These are phyloP conservation scores for Pelecanoides urinatrix DNA, from an alignment of 2,113 vertebrate species.

Conservation along the genomic window DNA sequence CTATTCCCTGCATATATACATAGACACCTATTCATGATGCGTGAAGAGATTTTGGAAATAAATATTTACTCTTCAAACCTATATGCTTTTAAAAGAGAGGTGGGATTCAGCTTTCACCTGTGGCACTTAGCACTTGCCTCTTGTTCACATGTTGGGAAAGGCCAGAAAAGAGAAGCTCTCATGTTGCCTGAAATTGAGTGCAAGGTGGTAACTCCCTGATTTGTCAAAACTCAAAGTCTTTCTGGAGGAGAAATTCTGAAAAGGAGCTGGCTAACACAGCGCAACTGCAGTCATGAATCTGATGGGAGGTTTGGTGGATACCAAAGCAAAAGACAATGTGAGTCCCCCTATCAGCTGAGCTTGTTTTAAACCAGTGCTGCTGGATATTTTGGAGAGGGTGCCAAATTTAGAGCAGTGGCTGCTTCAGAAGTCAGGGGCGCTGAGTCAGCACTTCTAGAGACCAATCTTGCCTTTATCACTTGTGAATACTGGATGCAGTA, in stretches of 20 bases:
- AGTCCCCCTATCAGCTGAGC: not conserved
- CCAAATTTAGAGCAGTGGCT: not conserved
- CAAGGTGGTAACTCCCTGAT: not conserved
- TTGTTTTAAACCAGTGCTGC: conserved; percentile 19
- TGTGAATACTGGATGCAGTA: not conserved
- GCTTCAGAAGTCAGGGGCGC: conserved; percentile 34
- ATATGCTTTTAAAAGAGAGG: not conserved
- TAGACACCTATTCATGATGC: not conserved
- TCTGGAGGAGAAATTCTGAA: not conserved
- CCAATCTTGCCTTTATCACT: not conserved
- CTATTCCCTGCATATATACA: not conserved
- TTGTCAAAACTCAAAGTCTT: not conserved
- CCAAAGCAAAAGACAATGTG: not conserved
- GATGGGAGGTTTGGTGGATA: not conserved
- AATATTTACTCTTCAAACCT: not conserved
- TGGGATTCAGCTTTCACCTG: not conserved
- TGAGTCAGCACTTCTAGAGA: conserved; percentile 47
- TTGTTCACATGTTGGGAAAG: not conserved
- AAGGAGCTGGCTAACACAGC: not conserved
- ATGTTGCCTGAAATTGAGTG: not conserved
- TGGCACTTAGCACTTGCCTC: not conserved
- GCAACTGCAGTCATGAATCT: not conserved
- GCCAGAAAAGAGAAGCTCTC: not conserved
- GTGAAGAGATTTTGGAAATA: not conserved
- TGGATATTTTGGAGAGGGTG: conserved; percentile 24